Percentiles rank a stretch among this genome's conserved stretches.
Conservation (phyloP, 2,797 vertebrate genomes). For the Avahi laniger region DNA sequence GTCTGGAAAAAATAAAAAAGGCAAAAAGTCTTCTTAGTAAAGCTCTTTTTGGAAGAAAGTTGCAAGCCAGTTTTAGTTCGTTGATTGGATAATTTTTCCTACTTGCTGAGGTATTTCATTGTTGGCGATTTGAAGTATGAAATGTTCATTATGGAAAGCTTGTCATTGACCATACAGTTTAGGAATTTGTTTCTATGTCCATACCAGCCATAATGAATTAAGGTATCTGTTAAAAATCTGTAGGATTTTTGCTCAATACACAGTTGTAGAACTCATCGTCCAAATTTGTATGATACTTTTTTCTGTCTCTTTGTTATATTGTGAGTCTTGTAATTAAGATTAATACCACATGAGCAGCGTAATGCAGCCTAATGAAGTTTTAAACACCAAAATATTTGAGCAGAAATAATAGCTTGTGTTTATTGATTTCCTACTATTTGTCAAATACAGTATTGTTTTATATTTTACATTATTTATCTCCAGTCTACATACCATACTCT, state of each 20-base stretch:
- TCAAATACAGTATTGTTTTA: background rate
- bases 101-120: background rate
- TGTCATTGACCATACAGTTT: background rate
- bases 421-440: background rate
- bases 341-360: background rate
- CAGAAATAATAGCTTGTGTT: conserved; percentile 28
- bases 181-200: background rate
- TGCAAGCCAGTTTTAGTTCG: background rate
- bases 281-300: background rate
- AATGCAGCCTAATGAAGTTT: background rate
- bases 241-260: background rate
- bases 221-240: background rate
- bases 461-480: background rate
- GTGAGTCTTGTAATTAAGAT: background rate
- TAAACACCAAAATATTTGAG: conserved; percentile 41
- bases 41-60: background rate
- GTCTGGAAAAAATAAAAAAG: background rate
- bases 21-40: background rate
- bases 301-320: background rate
- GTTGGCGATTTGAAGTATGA: conserved; percentile 2
- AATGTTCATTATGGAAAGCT: background rate
- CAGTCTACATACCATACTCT: background rate
- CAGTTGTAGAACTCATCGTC: background rate
- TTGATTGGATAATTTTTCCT: background rate
- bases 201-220: background rate